Percentiles rank a stretch among this genome's conserved stretches.
phyloP scores from a whole-genome alignment of 2,113 vertebrate species.

The Nycticebus coucang region DNA sequence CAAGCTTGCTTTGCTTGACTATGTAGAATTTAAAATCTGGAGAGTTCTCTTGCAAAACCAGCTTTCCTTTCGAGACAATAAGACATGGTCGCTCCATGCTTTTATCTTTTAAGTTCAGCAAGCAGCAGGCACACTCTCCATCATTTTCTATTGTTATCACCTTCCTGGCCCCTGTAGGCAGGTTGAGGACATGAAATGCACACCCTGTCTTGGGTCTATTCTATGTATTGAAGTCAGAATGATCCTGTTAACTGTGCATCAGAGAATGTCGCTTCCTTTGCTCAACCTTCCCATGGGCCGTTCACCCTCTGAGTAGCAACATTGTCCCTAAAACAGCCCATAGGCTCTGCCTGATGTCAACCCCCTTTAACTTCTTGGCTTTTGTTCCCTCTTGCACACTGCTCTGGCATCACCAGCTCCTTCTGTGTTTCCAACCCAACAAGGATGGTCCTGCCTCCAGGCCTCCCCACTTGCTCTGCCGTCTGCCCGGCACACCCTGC shows the following conservation, averaged over 20 bases:
- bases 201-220: accelerated
- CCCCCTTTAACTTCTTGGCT: neutral
- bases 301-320: accelerated
- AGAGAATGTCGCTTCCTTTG: accelerated
- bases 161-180: neutral
- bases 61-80: neutral
- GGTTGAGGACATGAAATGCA: neutral
- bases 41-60: neutral
- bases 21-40: neutral
- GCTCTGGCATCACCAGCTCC: neutral
- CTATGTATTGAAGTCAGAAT: neutral
- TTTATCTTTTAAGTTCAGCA: neutral
- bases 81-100: accelerated
- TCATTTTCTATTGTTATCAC: neutral
- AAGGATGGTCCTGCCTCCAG: accelerated
- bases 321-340: neutral
- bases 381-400: neutral
- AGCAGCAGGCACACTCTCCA: neutral
- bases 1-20: neutral
- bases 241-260: neutral
- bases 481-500: too few relatives aligned
- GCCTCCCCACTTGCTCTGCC: neutral
- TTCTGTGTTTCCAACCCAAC: neutral
- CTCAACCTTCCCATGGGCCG: accelerated
- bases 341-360: neutral